Conservation (phyloP, 2,113 vertebrate genomes). For the Perca fluviatilis region DNA sequence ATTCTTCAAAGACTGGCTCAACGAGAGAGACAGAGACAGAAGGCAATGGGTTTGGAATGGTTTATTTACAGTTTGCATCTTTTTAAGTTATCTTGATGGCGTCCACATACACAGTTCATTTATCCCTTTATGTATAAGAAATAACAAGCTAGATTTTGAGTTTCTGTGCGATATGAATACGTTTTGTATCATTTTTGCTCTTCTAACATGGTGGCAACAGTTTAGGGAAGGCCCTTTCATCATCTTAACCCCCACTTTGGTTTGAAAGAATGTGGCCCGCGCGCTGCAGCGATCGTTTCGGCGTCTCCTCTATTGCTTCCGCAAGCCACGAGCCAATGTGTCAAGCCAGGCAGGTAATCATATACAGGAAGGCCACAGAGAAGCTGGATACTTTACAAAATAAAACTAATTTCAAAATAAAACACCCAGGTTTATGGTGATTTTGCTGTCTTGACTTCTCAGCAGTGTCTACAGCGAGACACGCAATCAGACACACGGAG, state of each 20-base stretch:
- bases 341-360: too few relatives aligned
- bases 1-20: slow-evolving; percentile 56
- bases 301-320: too few relatives aligned
- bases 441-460: too few relatives aligned
- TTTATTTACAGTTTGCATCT: slow-evolving; percentile 1
- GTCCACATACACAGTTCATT: not conserved
- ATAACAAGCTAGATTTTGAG: not conserved
- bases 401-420: too few relatives aligned
- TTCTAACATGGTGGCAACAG: not conserved
- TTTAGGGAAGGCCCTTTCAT: too few relatives aligned
- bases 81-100: not conserved
- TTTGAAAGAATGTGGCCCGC: not conserved
- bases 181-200: not conserved
- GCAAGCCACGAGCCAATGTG: too few relatives aligned
- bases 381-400: too few relatives aligned
- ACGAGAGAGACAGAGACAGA: slow-evolving; percentile 1
- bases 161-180: not conserved
- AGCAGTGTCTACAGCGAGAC: too few relatives aligned
- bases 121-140: not conserved
- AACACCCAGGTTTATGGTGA: too few relatives aligned
- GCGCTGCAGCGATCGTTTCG: too few relatives aligned
- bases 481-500: too few relatives aligned
- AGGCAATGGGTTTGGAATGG: not conserved
- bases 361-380: too few relatives aligned
- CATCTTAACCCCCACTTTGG: not conserved